phyloP scores from a whole-genome alignment of 2,113 vertebrate genomes.

The Charadrius vociferus region DNA sequence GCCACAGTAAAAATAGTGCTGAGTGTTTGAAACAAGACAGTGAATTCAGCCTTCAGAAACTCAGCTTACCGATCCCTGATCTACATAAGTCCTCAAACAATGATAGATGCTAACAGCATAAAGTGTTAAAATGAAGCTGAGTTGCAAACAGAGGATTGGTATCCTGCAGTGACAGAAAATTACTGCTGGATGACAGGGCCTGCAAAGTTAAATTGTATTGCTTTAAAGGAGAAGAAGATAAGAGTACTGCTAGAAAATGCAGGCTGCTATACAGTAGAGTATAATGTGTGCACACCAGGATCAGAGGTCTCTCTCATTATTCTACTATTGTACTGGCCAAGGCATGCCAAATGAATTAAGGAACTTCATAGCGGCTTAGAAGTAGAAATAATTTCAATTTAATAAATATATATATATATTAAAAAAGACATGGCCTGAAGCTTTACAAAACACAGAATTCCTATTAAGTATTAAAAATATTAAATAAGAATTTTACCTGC shows the following conservation, averaged over 20 bases:
- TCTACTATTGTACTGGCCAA: not conserved
- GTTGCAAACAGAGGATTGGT: not conserved
- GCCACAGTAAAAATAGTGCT: not conserved
- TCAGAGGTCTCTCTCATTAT: not conserved
- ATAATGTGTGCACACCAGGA: not conserved
- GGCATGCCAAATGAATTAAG: constrained; percentile 38
- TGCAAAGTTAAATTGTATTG: not conserved
- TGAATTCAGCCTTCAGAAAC: not conserved
- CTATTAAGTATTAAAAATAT: not conserved
- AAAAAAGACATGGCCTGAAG: not conserved
- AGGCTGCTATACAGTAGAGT: not conserved
- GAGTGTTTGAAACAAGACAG: not conserved
- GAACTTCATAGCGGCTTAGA: not conserved
- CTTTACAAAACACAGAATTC: constrained; percentile 14
- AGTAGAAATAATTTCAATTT: constrained; percentile 16
- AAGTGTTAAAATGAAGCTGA: constrained; percentile 2
- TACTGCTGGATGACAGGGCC: not conserved
- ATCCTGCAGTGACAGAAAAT: constrained; percentile 50
- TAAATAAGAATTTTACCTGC: not conserved
- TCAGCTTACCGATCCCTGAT: not conserved
- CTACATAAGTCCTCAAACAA: not conserved
- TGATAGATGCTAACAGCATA: not conserved
- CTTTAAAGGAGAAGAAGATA: not conserved
- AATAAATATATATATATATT: not conserved
- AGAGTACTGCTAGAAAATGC: not conserved